These are phyloP conservation scores for Spea bombifrons DNA, from an alignment of 2,113 vertebrate species.

Conservation along the genomic window DNA sequence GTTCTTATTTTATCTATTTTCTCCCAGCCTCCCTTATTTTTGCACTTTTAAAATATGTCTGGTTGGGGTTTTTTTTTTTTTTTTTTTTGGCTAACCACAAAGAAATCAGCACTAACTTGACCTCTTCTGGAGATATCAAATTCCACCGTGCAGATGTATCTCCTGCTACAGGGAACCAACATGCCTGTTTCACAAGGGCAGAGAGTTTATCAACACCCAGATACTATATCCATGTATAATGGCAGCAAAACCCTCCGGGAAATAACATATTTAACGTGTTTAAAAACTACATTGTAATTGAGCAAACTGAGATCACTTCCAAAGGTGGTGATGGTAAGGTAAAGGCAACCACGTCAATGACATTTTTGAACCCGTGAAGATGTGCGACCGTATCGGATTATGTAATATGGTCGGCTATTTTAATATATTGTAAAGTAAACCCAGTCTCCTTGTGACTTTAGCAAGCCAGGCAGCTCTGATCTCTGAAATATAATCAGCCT, in stretches of 20 bases:
- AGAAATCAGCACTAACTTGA: conserved; percentile 34
- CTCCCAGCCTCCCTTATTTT: conserved; percentile 2
- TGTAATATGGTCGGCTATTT: conserved; percentile 21
- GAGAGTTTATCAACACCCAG: conserved; percentile 27
- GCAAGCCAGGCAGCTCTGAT: conserved; percentile 19
- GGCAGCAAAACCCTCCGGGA: conserved; percentile 11
- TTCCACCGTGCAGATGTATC: conserved; percentile 31
- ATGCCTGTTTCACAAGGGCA: conserved; percentile 29
- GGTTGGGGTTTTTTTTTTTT: neutral
- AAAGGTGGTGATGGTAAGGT: too few relatives aligned
- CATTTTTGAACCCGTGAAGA: too few relatives aligned
- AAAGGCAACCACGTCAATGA: too few relatives aligned
- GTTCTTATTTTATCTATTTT: conserved; percentile 23
- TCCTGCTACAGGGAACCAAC: conserved; percentile 24
- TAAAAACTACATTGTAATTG: too few relatives aligned
- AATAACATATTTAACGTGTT: too few relatives aligned
- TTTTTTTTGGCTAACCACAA: conserved; percentile 13
- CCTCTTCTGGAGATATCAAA: conserved; percentile 30
- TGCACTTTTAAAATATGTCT: conserved; percentile 27
- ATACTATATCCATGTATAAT: conserved; percentile 28
- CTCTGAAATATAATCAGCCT: conserved; percentile 37
- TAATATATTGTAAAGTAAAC: conserved; percentile 25
- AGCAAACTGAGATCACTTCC: too few relatives aligned
- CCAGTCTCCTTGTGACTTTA: conserved; percentile 28
- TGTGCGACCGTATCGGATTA: too few relatives aligned